These are phyloP conservation scores for Drosophila dives DNA, from an alignment of 2,888 invertebrate species.

Conservation along the genomic window DNA sequence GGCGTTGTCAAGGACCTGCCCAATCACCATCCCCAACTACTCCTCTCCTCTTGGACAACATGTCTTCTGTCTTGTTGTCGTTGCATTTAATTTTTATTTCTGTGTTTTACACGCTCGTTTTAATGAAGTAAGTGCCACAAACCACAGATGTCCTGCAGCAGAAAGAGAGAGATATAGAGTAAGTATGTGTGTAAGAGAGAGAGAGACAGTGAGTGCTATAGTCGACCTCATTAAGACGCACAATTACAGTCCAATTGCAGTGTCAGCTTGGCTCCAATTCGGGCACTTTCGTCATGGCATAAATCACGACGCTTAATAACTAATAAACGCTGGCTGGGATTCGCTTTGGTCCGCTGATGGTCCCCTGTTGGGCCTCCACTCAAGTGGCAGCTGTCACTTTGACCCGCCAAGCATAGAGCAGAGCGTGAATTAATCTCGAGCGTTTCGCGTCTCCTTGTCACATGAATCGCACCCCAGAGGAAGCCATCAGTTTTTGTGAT, in stretches of 20 bases:
- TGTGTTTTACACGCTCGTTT: slow-evolving; percentile 50
- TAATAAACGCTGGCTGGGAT: slow-evolving; percentile 62
- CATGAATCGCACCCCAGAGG: slow-evolving; percentile 72
- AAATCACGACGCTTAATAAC: slow-evolving; percentile 77
- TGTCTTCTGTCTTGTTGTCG: slow-evolving; percentile 40
- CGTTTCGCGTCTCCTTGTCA: slow-evolving; percentile 43
- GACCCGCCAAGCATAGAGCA: slow-evolving; percentile 63
- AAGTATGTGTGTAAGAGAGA: neutral
- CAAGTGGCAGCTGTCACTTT: slow-evolving; percentile 84
- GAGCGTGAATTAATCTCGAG: slow-evolving; percentile 80
- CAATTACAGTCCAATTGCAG: slow-evolving; percentile 56
- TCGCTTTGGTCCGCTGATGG: slow-evolving; percentile 14
- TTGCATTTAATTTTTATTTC: slow-evolving; percentile 44
- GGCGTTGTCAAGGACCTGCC: slow-evolving; percentile 37
- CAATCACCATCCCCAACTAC: slow-evolving; percentile 5
- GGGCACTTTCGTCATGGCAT: slow-evolving; percentile 38
- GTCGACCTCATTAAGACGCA: slow-evolving; percentile 64
- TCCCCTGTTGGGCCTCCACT: slow-evolving; percentile 43
- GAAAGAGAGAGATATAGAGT: neutral
- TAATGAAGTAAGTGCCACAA: slow-evolving; percentile 49
- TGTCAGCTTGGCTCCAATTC: slow-evolving; percentile 35
- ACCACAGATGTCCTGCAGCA: slow-evolving; percentile 53
- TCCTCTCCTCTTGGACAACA: neutral
- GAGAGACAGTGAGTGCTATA: neutral
- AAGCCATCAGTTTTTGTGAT: slow-evolving; percentile 75